Base-by-base conservation (phyloP, 2,113 vertebrate genomes). In the Lota lota region DNA sequence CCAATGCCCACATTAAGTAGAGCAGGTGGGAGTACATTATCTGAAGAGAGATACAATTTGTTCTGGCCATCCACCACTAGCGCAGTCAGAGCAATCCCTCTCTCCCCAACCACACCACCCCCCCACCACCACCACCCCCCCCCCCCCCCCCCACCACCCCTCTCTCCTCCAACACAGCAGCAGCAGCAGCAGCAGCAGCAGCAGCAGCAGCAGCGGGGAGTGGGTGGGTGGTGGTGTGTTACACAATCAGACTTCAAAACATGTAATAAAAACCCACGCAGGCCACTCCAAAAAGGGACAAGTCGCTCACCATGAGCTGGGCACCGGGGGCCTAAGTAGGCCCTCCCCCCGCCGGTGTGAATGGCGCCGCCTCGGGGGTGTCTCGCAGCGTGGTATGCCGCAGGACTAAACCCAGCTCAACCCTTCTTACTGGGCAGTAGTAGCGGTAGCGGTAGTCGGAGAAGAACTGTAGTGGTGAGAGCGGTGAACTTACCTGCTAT, bases 21-120 rank as follows among this genome's bases (percentile, higher is more conserved):
- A 86, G 80, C 75, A 83, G 87, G 90, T 88, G 88, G 90, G 90
- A 83, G 89, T 87, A 83, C 78, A 86, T 89, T 88, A 90, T 88
- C 83, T 81, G 80, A 74, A 88, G 85, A 83, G 85, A 87, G 79
- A 81, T 83, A 83, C 83, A 80, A 82, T 88, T 83, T 33, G 88
- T 83, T 88, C 85, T 80, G 78, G 81, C 84, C 80, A 70, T 84
- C 79, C 77, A 63, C 67, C 64, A 83, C 80, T 67, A 79, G 81
- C 74, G 81, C 70, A 40, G 71, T 61, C 84, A 69, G 75, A 85
- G 83, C 79, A 78, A 85, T 86, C 86, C 81, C 72, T 79, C 84
- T 54, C 75, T 18, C 53, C 16, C 16, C 53, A 10, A 1, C 36
- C 36, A 7, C 36, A 40, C 36, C 36, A 40, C 36, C 36, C 1